Evolutionary conservation across 2,888 invertebrate species (phyloP), one percentile per base, ranked within the genome.

Genomic region (Chloromyia formosa): DNA sequence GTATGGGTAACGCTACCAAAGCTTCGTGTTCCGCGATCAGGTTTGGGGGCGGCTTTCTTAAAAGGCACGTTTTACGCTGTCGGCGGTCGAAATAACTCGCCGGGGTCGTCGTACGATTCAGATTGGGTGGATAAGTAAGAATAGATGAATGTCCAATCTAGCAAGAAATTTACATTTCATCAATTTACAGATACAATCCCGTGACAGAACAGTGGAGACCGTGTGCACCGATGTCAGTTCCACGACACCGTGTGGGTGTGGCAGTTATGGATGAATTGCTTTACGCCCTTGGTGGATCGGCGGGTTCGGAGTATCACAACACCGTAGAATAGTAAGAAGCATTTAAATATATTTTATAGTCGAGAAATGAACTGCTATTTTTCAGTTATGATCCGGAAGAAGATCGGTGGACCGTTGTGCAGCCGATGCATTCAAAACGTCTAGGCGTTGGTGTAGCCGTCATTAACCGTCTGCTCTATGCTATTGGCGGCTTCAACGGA

Each of bases 211-310:
- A 90, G 79, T 97, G 97, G 97, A 87, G 93, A 35, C 92, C 94
- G 0, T 94, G 95, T 83, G 91, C 89, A 81, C 94, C 94, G 1
- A 93, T 97, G 96, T 92, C 94, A 12, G 92, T 93, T 61, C 93
- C 96, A 0, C 87, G 97, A 64, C 95, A 96, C 84, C 89, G 97
- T 80, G 89, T 96, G 20, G 96, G 96, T 7, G 96, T 96, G 3
- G 95, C 95, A n/a, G 95, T 96, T 10, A 94, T 97, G 91, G 96
- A 97, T 81, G 95, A 94, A 23, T 86, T 94, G 77, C 86, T 97
- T 74, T 97, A 97, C 83, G 96, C 96, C 2, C 94, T 96, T 0
- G 97, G 97, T 0, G 97, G 97, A 0, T 94, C 95, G 1, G 92
- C 94, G 7, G 94, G 94, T 20, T 89, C 91, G 3, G 92, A 92